Base-by-base conservation (phyloP, 2,888 invertebrate genomes). In the Cloeon dipterum region DNA sequence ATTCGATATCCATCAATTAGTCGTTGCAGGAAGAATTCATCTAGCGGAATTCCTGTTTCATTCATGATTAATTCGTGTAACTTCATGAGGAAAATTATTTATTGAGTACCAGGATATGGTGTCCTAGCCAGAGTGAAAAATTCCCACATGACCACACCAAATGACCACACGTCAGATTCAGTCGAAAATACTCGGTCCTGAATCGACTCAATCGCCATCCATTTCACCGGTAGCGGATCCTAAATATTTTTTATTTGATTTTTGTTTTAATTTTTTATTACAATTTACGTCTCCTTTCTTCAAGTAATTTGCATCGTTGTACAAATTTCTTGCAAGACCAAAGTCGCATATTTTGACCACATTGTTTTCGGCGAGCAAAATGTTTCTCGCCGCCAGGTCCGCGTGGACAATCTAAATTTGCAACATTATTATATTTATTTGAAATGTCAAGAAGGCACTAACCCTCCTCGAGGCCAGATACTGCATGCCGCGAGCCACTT, bases 311-410 rank as follows among this genome's bases (percentile, higher is more conserved):
- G 52, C 48, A 29, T 52, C 52, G 40, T 55, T 55, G 47, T 59
- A 59, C 37, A 55, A 50, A 42, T 61, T 58, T 42, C 57, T 57
- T 17, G 61, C 58, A 38, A 62, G 47, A 21, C 62, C 62, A 49
- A 62, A 62, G 46, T 62, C 62, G 49, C 59, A 60, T 34, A 62
- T 61, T 46, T 62, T 62, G 8, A 62, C 58, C 10, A 62, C 51
- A 43, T 59, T 56, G 41, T 59, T 52, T 14, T 56, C 55, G 2
- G 57, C 53, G 17, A 62, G 41, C 7, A 62, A 46, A 10, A 62
- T 52, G 44, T 62, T 62, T 32, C 62, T 48, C 2, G 59, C 59
- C 14, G 62, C 62, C 42, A 46, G 36, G 37, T 46, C 46, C 20
- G 46, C 44, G 37, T 46, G 46, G 8, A 45, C 39, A 26, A 46